Evolutionary conservation across 2,797 vertebrate species (phyloP).

Genomic region (Pantherophis vulpinus): DNA sequence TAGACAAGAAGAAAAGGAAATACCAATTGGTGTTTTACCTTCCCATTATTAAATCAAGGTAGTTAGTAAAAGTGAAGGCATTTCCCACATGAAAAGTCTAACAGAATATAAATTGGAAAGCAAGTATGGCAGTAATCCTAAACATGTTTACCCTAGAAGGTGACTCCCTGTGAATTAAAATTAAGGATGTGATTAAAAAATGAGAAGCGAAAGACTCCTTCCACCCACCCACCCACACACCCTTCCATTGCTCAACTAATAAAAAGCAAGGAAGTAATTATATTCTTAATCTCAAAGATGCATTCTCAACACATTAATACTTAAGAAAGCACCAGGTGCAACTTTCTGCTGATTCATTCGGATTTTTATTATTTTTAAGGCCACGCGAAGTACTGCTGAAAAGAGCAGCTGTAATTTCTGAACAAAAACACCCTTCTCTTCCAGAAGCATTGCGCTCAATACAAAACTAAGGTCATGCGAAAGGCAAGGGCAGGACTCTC

Average conservation of each 20-base stretch:
- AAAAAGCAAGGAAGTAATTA: slow-evolving; percentile 1
- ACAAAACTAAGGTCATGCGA: slow-evolving; percentile 54
- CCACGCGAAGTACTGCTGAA: slow-evolving; percentile 28
- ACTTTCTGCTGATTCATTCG: slow-evolving; percentile 18
- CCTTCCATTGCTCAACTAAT: background rate
- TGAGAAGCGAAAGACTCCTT: background rate
- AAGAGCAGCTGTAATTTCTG: slow-evolving; percentile 27
- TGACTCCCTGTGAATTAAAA: background rate
- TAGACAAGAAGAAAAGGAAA: background rate
- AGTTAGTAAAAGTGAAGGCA: background rate
- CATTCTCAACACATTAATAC: background rate
- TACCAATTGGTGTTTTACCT: background rate
- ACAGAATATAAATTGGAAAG: background rate
- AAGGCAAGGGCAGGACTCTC: slow-evolving; percentile 34
- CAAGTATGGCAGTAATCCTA: background rate
- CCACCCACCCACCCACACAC: background rate
- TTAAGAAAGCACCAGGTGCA: slow-evolving; percentile 30
- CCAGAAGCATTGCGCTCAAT: slow-evolving; percentile 39
- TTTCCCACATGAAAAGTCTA: background rate
- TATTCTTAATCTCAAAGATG: background rate
- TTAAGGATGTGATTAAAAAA: background rate
- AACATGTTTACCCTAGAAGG: background rate
- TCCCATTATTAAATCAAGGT: background rate
- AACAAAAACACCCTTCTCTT: slow-evolving; percentile 33
- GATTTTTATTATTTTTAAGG: background rate